Conservation (phyloP, 2,797 vertebrate species). For the Erethizon dorsatum region DNA sequence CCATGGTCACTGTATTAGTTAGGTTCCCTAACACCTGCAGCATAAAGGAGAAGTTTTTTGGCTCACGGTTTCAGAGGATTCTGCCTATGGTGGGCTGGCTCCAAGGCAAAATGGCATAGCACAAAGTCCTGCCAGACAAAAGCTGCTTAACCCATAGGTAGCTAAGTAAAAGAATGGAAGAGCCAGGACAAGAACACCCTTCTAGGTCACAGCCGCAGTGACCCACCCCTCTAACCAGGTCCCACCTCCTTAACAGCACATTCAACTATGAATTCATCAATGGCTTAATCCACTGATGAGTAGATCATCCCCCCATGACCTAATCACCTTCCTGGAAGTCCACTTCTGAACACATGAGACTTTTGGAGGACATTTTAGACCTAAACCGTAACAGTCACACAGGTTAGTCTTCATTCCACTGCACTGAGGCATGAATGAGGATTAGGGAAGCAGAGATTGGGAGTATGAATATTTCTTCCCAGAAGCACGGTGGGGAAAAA, state of each 20-base stretch:
- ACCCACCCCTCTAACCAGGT: neutral
- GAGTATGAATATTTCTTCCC: constrained; percentile 12
- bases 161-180: neutral
- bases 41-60: neutral
- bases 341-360: neutral
- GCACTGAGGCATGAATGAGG: neutral
- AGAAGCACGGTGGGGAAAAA: neutral
- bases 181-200: neutral
- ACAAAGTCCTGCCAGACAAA: neutral
- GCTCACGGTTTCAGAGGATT: neutral
- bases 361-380: neutral
- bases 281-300: neutral
- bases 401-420: neutral
- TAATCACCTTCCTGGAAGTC: neutral
- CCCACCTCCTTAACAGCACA: neutral
- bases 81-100: neutral
- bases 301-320: neutral
- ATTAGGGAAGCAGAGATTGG: neutral
- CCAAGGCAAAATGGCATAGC: neutral
- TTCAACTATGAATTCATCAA: neutral
- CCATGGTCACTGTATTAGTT: neutral
- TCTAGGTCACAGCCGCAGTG: neutral
- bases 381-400: neutral
- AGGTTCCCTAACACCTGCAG: neutral
- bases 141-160: neutral